Evolutionary conservation across 2,888 invertebrate genomes (phyloP).

Genomic region (Cybosia mesomella): DNA sequence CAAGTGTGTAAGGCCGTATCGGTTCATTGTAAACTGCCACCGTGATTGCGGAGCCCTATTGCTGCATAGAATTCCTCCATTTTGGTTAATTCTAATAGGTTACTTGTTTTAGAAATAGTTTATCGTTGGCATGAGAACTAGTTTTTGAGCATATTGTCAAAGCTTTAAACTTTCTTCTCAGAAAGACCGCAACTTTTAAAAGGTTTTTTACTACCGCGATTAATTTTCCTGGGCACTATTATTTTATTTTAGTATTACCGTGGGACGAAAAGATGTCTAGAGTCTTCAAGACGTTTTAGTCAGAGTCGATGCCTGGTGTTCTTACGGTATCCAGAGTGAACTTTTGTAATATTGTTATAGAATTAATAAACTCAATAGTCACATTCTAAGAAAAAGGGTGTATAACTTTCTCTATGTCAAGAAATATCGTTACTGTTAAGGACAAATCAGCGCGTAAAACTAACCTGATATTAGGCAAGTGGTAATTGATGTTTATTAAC

Average conservation of each 20-base stretch:
- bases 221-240: not conserved
- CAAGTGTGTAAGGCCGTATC: slow-evolving; percentile 69
- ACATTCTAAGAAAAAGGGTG: too few species aligned
- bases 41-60: slow-evolving; percentile 46
- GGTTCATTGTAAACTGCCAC: slow-evolving; percentile 48
- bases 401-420: too few species aligned
- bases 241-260: not conserved
- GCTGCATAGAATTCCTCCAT: slow-evolving; percentile 44
- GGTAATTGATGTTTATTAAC: not conserved
- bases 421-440: not conserved
- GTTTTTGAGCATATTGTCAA: slow-evolving; percentile 29
- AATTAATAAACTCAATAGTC: too few species aligned
- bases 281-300: not conserved
- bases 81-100: slow-evolving; percentile 50
- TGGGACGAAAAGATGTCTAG: not conserved
- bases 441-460: not conserved
- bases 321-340: not conserved
- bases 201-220: not conserved
- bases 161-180: slow-evolving; percentile 7
- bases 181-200: not conserved
- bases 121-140: slow-evolving; percentile 46
- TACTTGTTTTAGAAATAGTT: slow-evolving; percentile 37
- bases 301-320: not conserved
- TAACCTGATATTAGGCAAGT: not conserved
- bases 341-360: too few species aligned